Evolutionary conservation across 2,113 vertebrate species (phyloP).

Genomic region (Nycticryphes semicollaris): DNA sequence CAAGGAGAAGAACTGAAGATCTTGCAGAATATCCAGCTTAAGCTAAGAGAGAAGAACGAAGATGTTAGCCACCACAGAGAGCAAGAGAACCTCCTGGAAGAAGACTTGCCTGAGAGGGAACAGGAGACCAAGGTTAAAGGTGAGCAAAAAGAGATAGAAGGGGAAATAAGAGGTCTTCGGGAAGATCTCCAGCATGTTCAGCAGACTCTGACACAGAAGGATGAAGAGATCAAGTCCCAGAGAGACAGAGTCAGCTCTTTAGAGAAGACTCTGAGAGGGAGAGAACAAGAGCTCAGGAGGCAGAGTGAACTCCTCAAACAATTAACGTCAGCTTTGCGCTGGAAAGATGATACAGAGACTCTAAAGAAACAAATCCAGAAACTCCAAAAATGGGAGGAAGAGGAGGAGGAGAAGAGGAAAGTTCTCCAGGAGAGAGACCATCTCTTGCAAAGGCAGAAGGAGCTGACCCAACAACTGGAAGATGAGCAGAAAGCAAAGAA

Average conservation of each 20-base stretch:
- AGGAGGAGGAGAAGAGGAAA: not conserved
- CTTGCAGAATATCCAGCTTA: constrained; percentile 18
- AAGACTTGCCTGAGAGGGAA: not conserved
- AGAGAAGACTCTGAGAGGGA: constrained; percentile 15
- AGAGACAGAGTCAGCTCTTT: constrained; percentile 22
- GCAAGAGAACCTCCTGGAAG: constrained; percentile 19
- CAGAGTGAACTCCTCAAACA: constrained; percentile 32
- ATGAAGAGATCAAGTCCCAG: constrained; percentile 23
- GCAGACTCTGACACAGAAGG: constrained; percentile 20
- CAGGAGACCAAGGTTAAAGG: not conserved
- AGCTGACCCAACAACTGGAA: not conserved
- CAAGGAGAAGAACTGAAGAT: constrained; percentile 16
- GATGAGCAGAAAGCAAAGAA: constrained; percentile 23
- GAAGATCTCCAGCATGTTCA: constrained; percentile 35
- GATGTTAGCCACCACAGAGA: constrained; percentile 22
- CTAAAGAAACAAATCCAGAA: constrained; percentile 11
- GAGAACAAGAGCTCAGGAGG: constrained; percentile 24
- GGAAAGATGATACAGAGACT: not conserved
- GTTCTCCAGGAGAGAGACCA: not conserved
- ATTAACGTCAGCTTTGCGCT: not conserved
- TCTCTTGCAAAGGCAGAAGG: constrained; percentile 20
- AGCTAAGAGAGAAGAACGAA: not conserved
- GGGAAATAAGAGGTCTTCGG: not conserved
- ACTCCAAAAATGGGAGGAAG: constrained; percentile 14
- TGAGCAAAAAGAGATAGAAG: not conserved